Percentiles rank a stretch among this genome's conserved stretches.
Conservation (phyloP, 2,113 vertebrate species). For the Rafetus swinhoei region DNA sequence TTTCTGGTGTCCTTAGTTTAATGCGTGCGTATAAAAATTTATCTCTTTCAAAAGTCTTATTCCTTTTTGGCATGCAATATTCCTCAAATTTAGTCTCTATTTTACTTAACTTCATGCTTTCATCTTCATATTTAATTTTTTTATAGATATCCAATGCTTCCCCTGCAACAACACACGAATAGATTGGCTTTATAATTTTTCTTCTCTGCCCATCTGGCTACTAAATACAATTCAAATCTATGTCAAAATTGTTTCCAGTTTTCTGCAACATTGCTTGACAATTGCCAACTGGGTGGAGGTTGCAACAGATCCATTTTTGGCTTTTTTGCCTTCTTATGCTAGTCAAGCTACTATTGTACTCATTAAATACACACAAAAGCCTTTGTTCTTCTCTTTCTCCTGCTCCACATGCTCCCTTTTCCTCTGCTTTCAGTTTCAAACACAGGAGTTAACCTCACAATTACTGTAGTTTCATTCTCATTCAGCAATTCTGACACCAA, state of each 20-base stretch:
- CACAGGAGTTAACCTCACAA: not conserved
- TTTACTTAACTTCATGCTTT: not conserved
- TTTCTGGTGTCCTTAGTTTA: not conserved
- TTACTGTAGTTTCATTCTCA: not conserved
- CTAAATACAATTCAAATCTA: not conserved
- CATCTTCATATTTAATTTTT: not conserved
- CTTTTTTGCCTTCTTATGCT: not conserved
- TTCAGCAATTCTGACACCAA: not conserved
- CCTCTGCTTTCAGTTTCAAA: not conserved
- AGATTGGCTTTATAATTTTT: not conserved
- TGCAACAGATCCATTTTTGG: not conserved
- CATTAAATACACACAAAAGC: not conserved
- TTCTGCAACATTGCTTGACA: not conserved
- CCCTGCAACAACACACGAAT: not conserved
- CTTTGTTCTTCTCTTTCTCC: not conserved
- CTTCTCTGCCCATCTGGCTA: not conserved
- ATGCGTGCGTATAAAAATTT: not conserved
- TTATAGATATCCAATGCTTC: not conserved
- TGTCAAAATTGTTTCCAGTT: not conserved
- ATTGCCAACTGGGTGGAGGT: not conserved
- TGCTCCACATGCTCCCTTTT: not conserved
- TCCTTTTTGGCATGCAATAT: not conserved
- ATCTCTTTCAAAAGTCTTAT: not conserved
- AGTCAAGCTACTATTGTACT: not conserved
- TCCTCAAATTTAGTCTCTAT: not conserved